Conservation (phyloP, 2,888 invertebrate genomes). For the Charanyca ferruginea region DNA sequence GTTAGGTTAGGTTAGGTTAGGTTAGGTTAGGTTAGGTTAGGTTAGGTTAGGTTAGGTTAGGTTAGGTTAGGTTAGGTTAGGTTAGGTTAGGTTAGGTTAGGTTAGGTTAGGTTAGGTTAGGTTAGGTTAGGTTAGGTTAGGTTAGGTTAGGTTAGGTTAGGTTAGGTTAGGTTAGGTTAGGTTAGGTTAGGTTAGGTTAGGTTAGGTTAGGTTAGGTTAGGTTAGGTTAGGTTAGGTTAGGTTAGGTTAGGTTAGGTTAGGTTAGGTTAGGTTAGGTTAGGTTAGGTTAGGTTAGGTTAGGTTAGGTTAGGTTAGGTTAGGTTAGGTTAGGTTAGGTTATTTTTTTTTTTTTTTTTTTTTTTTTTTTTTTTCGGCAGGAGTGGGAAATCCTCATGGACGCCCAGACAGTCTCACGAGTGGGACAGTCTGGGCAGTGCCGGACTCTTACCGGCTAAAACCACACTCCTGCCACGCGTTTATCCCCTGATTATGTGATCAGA, state of each 20-base stretch:
- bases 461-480: no score
- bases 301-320: slow-evolving; percentile 53
- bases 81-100: slow-evolving; percentile 46
- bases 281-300: slow-evolving; percentile 57
- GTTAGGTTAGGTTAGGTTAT: slow-evolving; percentile 57
- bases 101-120: slow-evolving; percentile 65
- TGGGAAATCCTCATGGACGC: no score
- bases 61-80: slow-evolving; percentile 36
- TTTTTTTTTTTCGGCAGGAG: no score
- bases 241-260: slow-evolving; percentile 39
- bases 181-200: slow-evolving; percentile 57
- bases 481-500: no score
- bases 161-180: slow-evolving; percentile 65
- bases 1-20: slow-evolving; percentile 26
- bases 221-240: slow-evolving; percentile 40
- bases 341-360: slow-evolving; percentile 3
- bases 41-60: slow-evolving; percentile 50
- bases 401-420: no score
- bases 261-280: slow-evolving; percentile 44
- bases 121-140: slow-evolving; percentile 64
- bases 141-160: slow-evolving; percentile 63
- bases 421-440: no score
- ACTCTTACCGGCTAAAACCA: no score
- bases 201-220: slow-evolving; percentile 39
- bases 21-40: slow-evolving; percentile 31